Base-by-base conservation (phyloP, 2,113 vertebrate species). In the Nothobranchius furzeri region DNA sequence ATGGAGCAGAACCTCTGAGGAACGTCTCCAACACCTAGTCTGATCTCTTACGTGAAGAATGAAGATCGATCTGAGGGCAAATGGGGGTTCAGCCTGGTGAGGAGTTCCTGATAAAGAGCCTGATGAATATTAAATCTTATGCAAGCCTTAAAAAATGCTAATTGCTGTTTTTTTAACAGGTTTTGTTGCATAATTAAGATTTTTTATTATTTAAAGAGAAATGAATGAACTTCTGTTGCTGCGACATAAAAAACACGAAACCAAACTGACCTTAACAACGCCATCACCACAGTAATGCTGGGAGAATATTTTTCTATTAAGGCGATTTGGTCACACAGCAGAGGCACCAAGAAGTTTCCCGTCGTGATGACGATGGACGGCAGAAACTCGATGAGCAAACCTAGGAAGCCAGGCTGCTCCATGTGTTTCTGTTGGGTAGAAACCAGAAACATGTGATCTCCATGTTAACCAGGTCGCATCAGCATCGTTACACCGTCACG, bases 321-420 rank as follows among this genome's bases (percentile, higher is more conserved):
- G 40, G 93, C 92, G 0, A 96, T 83, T 62, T 94, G 65, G 60
- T 91, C 91, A 75, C 94, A 95, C 68, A 95, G 63, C 1, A 90
- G 50, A 0, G 96, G 95, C 57, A 96, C 91, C 66, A 96, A 7
- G 8, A 96, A 92, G 88, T 96, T 96, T 68, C 89, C 92, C 0
- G n/a, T 40, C 0, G 94, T 95, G 85, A 96, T 95, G 80, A 94
- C 94, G 6, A 94, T 91, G 57, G 95, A 96, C 0, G 95, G 95
- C 0, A 97, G 90, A 66, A 93, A 97, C 61, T 94, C 69, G 14
- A 92, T 85, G 56, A 90, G 1, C 10, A 97, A 86, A 17, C 85
- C 84, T 45, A 92, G 42, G 30, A 95, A 54, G 20, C 85, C 90
- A 0, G 14, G 0, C 13, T 46, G 0, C 0, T 7, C 13, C 25